phyloP scores from a whole-genome alignment of 2,113 vertebrate species.

The Copsychus sechellarum region DNA sequence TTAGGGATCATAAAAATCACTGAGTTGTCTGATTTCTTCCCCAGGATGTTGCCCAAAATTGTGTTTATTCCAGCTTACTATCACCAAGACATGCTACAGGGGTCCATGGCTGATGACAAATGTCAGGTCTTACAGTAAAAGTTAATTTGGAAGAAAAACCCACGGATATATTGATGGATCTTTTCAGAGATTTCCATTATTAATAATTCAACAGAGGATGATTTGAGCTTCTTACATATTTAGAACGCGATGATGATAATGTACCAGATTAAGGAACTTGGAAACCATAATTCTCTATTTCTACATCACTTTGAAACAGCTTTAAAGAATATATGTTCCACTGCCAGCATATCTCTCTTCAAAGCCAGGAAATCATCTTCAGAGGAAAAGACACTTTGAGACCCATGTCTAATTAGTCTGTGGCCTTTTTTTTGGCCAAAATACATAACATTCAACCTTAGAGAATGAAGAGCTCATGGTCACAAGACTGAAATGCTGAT shows the following conservation, averaged over 20 bases:
- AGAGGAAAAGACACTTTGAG: not conserved
- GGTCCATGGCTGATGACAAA: not conserved
- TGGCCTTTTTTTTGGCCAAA: not conserved
- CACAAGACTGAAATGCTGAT: not conserved
- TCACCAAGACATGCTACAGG: not conserved
- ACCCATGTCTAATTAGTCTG: not conserved
- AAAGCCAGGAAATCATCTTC: not conserved
- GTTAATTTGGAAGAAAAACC: not conserved
- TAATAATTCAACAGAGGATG: not conserved
- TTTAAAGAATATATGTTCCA: not conserved
- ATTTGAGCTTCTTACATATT: not conserved
- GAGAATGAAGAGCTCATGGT: not conserved
- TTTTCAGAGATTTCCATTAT: not conserved
- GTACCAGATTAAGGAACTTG: not conserved
- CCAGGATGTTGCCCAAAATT: not conserved
- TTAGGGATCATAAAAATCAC: not conserved
- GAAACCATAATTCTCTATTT: not conserved
- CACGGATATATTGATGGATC: not conserved
- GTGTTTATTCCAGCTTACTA: not conserved
- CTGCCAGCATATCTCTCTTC: not conserved
- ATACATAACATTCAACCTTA: not conserved
- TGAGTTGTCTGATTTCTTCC: not conserved
- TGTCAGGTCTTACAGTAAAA: not conserved
- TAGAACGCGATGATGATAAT: not conserved
- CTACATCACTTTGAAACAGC: not conserved